Evolutionary conservation across 1,140 invertebrate genomes (phyloP).

Genomic region (Hestina assimilis): DNA sequence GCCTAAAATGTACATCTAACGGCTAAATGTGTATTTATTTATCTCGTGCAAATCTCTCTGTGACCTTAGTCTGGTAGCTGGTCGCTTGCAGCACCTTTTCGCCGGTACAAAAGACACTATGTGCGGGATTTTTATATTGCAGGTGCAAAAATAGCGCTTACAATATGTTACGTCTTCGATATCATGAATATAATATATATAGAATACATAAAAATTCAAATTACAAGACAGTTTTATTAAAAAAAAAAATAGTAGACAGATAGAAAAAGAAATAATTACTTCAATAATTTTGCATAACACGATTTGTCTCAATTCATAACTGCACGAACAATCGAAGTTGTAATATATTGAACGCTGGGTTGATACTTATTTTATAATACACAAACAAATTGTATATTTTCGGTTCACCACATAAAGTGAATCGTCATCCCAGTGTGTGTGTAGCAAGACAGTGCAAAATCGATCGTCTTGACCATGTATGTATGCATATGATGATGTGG

Average conservation of each 20-base stretch:
- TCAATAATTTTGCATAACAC: too few species aligned
- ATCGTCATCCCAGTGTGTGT: slow-evolving; percentile 47
- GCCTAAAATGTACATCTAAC: slow-evolving; percentile 32
- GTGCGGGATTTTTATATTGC: slow-evolving; percentile 67
- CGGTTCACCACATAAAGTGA: slow-evolving; percentile 40
- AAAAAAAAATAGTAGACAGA: too few species aligned
- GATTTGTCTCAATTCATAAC: neutral
- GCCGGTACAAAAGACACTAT: slow-evolving; percentile 42
- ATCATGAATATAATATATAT: slow-evolving; percentile 6
- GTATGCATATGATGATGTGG: slow-evolving; percentile 37
- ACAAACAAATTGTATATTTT: slow-evolving; percentile 15
- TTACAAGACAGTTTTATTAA: too few species aligned
- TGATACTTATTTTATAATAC: slow-evolving; percentile 4
- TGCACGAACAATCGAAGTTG: slow-evolving; percentile 35
- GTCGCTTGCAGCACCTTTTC: slow-evolving; percentile 65
- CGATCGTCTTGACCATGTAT: slow-evolving; percentile 65
- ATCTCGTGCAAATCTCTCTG: slow-evolving; percentile 48
- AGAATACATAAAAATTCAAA: too few species aligned
- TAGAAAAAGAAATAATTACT: too few species aligned
- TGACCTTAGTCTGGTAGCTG: slow-evolving; percentile 58
- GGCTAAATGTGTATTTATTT: slow-evolving; percentile 25
- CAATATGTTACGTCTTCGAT: slow-evolving; percentile 63
- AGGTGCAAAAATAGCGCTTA: slow-evolving; percentile 65
- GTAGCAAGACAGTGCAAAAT: slow-evolving; percentile 78
- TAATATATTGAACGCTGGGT: slow-evolving; percentile 62